Conservation (phyloP, 2,888 invertebrate species). For the Baronia brevicornis region DNA sequence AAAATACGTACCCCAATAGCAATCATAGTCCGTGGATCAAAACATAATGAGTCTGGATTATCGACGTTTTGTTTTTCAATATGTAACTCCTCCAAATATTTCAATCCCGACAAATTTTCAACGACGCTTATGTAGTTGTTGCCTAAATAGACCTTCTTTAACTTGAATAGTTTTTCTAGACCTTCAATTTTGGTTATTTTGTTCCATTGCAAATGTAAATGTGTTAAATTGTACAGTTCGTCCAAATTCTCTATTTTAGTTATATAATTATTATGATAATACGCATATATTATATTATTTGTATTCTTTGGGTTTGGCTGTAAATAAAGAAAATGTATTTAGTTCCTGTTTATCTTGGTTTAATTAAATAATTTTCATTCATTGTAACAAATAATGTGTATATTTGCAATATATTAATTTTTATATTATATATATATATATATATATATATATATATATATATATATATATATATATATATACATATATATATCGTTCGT, state of each 20-base stretch:
- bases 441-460: too few species aligned
- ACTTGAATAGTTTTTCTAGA: constrained; percentile 74
- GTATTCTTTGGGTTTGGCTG: constrained; percentile 54
- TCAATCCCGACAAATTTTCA: constrained; percentile 79
- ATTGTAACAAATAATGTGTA: too few species aligned
- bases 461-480: too few species aligned
- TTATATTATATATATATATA: too few species aligned
- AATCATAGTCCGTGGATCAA: constrained; percentile 78
- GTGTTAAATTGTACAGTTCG: constrained; percentile 77
- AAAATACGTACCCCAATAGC: constrained; percentile 72
- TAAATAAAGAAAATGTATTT: constrained; percentile 42
- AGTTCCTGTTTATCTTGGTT: too few species aligned
- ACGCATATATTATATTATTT: constrained; percentile 77
- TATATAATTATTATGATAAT: constrained; percentile 88
- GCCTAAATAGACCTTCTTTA: constrained; percentile 86
- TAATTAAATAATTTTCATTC: too few species aligned
- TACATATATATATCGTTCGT: too few species aligned
- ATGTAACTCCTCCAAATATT: constrained; percentile 78
- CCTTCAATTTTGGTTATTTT: constrained; percentile 82
- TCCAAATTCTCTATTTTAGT: constrained; percentile 82
- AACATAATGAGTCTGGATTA: constrained; percentile 75
- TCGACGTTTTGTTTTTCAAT: constrained; percentile 79
- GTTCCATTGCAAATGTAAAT: constrained; percentile 86
- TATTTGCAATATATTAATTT: too few species aligned
- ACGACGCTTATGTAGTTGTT: constrained; percentile 81